Percentiles rank a stretch among this genome's conserved stretches.
These are phyloP conservation scores for Garrulus glandarius DNA, from an alignment of 2,797 vertebrate species.

Conservation along the genomic window DNA sequence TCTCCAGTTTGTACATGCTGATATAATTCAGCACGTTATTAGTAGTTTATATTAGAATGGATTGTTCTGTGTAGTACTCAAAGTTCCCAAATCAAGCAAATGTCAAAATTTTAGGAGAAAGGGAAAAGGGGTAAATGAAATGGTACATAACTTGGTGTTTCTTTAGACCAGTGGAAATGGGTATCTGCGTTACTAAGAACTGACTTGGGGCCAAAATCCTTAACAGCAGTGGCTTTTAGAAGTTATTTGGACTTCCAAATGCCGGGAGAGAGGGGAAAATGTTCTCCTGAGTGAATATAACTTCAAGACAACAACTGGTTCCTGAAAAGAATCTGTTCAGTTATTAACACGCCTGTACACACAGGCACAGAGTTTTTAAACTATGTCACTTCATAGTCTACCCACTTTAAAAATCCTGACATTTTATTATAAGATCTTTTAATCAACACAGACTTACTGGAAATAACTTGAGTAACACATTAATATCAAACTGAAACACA, in stretches of 20 bases:
- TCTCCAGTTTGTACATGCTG: neutral
- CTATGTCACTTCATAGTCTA: neutral
- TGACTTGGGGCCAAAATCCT: neutral
- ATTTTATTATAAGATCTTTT: neutral
- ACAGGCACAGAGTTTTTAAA: neutral
- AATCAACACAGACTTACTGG: neutral
- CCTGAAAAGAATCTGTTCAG: neutral
- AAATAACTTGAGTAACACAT: neutral
- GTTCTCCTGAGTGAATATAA: neutral
- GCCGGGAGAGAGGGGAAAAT: neutral
- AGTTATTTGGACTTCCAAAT: neutral
- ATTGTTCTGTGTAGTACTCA: neutral
- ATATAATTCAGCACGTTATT: neutral
- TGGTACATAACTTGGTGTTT: fast-evolving
- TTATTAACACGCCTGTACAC: neutral
- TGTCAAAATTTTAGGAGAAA: neutral
- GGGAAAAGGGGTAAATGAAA: neutral
- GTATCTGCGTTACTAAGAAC: neutral
- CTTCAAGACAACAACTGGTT: neutral
- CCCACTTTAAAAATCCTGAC: neutral
- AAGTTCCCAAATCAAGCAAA: neutral
- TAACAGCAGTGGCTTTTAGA: neutral
- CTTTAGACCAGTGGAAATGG: neutral
- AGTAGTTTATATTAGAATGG: neutral
- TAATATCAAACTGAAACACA: neutral